Base-by-base conservation (phyloP, 2,113 vertebrate genomes). In the Sinocyclocheilus grahami region DNA sequence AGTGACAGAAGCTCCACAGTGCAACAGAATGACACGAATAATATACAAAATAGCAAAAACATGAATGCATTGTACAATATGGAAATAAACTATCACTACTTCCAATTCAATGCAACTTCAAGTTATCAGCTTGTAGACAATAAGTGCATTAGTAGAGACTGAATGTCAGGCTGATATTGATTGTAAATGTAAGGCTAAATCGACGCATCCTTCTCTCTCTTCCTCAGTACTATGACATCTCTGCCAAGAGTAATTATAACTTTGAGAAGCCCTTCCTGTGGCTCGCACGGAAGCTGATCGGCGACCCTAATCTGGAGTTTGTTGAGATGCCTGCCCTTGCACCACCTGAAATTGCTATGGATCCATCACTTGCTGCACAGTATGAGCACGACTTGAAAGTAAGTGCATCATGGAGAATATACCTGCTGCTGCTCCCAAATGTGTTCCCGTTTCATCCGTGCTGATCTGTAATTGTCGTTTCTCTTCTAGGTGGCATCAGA, bases 241-340 rank as follows among this genome's bases (percentile, higher is more conserved):
- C 98, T 85, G 98, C 98, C 67, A 99, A 99, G 96, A 99, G 98
- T 93, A 99, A 99, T 94, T 99, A 99, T 96, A 99, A 99, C 94
- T 99, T 99, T 83, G 98, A 99, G 93, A 99, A 99, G 94, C 98
- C 98, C 65, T 99, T 99, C 94, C 96, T 99, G 91, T 99, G 98
- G 98, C 96, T 99, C 84, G 97, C 97, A 79, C 96, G 97, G 83
- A 99, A 99, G 91, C 95, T 99, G 85, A 97, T 99, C 11, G 98
- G 98, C 39, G 98, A 99, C 86, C 97, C 98, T 30, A 99, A 99
- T 93, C 89, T 99, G 94, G 98, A 99, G 93, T 99, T 99, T 84
- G 98, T 99, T 85, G 98, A 96, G 80, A 99, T 99, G 97, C 97
- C 98, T 55, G 98, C 98, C 33, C 97, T 99, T 0, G 98, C 98